These are phyloP conservation scores for Plectrocnemia conspersa DNA, from an alignment of 1,140 invertebrate genomes.

Conservation along the genomic window DNA sequence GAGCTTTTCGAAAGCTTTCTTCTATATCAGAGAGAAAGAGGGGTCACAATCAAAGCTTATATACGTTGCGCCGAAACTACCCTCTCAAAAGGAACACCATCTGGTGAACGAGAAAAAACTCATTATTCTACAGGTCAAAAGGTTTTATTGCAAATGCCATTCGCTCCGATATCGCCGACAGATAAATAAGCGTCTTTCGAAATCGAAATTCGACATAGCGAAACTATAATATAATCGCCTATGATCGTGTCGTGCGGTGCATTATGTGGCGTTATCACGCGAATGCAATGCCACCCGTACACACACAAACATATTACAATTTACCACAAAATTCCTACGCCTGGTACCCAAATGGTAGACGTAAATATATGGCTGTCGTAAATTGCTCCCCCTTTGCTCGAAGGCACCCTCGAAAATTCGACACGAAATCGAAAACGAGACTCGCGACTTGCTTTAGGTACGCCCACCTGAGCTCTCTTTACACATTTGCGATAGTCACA, in stretches of 20 bases:
- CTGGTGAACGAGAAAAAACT: slow-evolving; percentile 15
- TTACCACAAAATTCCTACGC: slow-evolving; percentile 19
- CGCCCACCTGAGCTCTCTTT: background rate
- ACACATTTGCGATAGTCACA: slow-evolving; percentile 2
- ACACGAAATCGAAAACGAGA: background rate
- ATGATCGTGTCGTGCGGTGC: background rate
- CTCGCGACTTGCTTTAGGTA: no score
- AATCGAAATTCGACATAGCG: no score
- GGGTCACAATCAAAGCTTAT: no score
- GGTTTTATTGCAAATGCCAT: slow-evolving; percentile 14
- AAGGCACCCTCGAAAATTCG: background rate
- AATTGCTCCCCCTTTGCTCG: slow-evolving; percentile 14
- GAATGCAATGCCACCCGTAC: background rate
- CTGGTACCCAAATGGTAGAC: slow-evolving; percentile 16
- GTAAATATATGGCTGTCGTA: slow-evolving; percentile 18
- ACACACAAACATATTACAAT: no score
- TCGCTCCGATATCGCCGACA: no score
- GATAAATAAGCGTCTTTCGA: no score
- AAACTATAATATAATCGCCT: background rate
- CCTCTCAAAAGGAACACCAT: slow-evolving; percentile 10
- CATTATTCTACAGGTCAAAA: slow-evolving; percentile 15
- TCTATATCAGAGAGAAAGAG: no score
- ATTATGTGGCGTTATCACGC: slow-evolving; percentile 13
- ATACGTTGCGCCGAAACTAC: slow-evolving; percentile 3
- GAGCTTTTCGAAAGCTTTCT: no score